Base-by-base conservation (phyloP, 2,888 invertebrate genomes). In the Stegana nigrithorax region DNA sequence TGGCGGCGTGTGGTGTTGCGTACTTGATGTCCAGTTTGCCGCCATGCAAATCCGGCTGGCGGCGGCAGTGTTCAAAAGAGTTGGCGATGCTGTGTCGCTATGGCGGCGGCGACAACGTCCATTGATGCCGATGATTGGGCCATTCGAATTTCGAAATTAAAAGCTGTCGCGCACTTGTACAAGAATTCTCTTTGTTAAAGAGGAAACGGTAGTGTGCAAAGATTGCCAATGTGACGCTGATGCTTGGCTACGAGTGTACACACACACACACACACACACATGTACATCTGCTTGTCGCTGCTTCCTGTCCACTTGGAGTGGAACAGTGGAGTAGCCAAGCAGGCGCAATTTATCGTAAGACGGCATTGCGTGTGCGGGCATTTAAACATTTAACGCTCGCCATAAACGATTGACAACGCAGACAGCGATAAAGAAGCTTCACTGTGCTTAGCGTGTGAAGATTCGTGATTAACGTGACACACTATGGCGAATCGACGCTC, bases 61-160 rank as follows among this genome's bases (percentile, higher is more conserved):
- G 73, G 66, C 81, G 81, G 75, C 77, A 66, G 55, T 70, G 56
- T 70, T 59, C 70, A 68, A 72, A n/a, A n/a, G n/a, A 78, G 73
- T 17, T 1, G 14, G 7, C 6, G 55, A 5, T 10, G 32, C 19
- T 39, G 60, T 61, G 60, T 53, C 44, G 59, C 60, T 59, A 44
- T 60, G 60, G 32, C 58, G 59, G 67, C 59, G 21, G 27, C 62
- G 60, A 39, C 39, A 39, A 39, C n/a, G 39, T 17, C 14, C 39
- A 39, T 39, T 39, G 39, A 39, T 39, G 39, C 6, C 10, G 29
- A 39, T 39, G 39, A 39, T 39, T 39, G 12, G 39, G 17, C 14
- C 17, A n/a, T n/a, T n/a, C n/a, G n/a, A n/a, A n/a, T n/a, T n/a
- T n/a, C n/a, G n/a, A 39, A 39, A 39, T 39, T 39, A 39, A 39